Evolutionary conservation across 2,113 vertebrate species (phyloP).

Genomic region (Noturus placidus): DNA sequence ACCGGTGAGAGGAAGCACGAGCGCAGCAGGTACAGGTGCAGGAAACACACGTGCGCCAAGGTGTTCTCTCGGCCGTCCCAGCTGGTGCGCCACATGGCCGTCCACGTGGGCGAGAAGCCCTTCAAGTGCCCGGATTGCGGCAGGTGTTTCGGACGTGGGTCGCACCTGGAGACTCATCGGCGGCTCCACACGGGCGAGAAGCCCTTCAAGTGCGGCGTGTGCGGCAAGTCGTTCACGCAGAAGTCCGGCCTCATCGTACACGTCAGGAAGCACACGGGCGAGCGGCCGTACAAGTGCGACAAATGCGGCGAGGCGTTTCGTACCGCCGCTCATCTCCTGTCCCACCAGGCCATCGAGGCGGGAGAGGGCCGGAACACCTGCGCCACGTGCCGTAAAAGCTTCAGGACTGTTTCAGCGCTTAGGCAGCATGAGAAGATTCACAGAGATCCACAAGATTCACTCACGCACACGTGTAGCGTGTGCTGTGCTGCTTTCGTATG

Average conservation of each 20-base stretch:
- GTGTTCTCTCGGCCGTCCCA: constrained; percentile 73
- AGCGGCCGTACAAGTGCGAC: constrained; percentile 66
- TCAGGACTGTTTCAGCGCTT: background rate
- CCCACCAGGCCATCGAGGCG: constrained; percentile 63
- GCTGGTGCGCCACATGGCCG: constrained; percentile 71
- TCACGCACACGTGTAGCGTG: constrained; percentile 69
- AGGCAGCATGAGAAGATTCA: constrained; percentile 59
- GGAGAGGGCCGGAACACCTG: constrained; percentile 45
- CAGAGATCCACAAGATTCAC: constrained; percentile 18
- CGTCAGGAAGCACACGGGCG: constrained; percentile 58
- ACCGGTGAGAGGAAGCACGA: constrained; percentile 67
- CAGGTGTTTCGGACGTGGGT: constrained; percentile 72
- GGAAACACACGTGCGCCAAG: constrained; percentile 64
- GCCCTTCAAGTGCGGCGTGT: constrained; percentile 71
- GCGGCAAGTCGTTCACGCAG: constrained; percentile 58
- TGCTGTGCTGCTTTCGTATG: constrained; percentile 66
- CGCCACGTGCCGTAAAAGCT: constrained; percentile 35
- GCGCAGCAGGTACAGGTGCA: constrained; percentile 53
- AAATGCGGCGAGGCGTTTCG: constrained; percentile 64
- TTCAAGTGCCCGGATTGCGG: constrained; percentile 76
- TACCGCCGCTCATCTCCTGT: constrained; percentile 61
- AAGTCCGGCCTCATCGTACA: constrained; percentile 61
- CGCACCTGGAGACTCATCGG: constrained; percentile 75
- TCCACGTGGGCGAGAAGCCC: constrained; percentile 72
- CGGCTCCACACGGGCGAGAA: constrained; percentile 78